These are phyloP conservation scores for Halesus radiatus DNA, from an alignment of 1,140 invertebrate species.

Conservation along the genomic window DNA sequence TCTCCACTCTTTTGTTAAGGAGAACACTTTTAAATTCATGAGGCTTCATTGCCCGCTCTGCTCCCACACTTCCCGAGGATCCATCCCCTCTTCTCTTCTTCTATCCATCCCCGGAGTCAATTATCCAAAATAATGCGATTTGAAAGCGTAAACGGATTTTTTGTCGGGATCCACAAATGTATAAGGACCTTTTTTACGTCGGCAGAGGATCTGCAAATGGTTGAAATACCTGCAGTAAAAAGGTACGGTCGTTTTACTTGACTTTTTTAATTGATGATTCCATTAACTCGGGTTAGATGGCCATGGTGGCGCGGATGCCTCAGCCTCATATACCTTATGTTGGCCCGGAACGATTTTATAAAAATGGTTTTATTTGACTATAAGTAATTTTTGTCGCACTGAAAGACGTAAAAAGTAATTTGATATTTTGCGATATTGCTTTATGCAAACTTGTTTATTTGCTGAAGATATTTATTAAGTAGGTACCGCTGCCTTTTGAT, in stretches of 20 bases:
- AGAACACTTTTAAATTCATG: constrained; percentile 55
- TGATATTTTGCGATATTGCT: constrained; percentile 22
- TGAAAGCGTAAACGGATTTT: constrained; percentile 51
- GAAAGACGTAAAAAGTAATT: constrained; percentile 30
- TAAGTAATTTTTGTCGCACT: constrained; percentile 21
- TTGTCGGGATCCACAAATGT: constrained; percentile 40
- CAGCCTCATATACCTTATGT: constrained; percentile 1
- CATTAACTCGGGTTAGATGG: constrained; percentile 20
- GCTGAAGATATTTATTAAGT: neutral
- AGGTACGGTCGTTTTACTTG: constrained; percentile 31
- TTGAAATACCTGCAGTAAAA: constrained; percentile 43
- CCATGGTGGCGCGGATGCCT: neutral
- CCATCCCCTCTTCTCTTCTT: neutral
- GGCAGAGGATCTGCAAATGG: constrained; percentile 37
- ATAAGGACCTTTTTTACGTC: constrained; percentile 41
- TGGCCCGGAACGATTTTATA: neutral
- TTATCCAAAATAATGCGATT: constrained; percentile 58
- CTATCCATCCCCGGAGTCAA: constrained; percentile 51
- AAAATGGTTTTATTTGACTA: constrained; percentile 28
- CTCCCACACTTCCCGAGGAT: constrained; percentile 40
- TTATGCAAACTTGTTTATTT: neutral
- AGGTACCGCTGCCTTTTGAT: neutral
- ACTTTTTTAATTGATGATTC: constrained; percentile 44
- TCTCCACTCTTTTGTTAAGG: constrained; percentile 54
- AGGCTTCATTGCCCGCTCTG: constrained; percentile 49